These are phyloP conservation scores for Aphrocallistes beatrix DNA, from an alignment of 37 sponge, comb jelly and placozoan genomes.

Conservation along the genomic window DNA sequence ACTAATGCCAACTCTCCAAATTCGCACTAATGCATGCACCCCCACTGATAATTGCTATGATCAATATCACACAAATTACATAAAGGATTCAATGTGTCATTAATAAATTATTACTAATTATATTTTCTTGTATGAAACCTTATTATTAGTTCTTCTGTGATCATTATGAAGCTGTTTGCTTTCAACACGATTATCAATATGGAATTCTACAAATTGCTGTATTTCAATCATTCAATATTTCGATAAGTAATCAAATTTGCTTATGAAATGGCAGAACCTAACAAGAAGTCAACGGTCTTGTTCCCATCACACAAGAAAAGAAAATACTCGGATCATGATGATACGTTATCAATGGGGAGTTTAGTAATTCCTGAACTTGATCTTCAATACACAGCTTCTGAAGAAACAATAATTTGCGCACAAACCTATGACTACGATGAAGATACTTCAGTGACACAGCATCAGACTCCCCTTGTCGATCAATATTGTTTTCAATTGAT, in stretches of 20 bases:
- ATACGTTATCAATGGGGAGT: neutral
- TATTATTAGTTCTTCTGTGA: neutral
- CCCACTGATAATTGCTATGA: neutral
- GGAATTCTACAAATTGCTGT: neutral
- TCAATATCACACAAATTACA: neutral
- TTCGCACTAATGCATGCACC: too few species aligned
- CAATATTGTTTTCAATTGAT: neutral
- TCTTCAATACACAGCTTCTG: neutral
- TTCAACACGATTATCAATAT: neutral
- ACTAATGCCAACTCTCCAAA: too few species aligned
- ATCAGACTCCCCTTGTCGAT: neutral
- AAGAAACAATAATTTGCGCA: neutral
- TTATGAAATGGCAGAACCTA: neutral
- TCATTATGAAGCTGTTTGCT: neutral
- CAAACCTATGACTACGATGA: neutral
- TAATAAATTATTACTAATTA: neutral
- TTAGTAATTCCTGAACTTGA: too few species aligned
- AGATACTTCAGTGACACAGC: neutral
- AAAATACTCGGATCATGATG: neutral
- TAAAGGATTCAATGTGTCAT: neutral
- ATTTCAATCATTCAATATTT: neutral
- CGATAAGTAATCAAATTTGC: neutral
- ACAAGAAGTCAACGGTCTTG: neutral
- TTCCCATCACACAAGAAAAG: neutral
- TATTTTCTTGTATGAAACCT: neutral